Evolutionary conservation across 2,888 invertebrate genomes (phyloP), one percentile per base, ranked within the genome.

Genomic region (Petrolisthes manimaculis): DNA sequence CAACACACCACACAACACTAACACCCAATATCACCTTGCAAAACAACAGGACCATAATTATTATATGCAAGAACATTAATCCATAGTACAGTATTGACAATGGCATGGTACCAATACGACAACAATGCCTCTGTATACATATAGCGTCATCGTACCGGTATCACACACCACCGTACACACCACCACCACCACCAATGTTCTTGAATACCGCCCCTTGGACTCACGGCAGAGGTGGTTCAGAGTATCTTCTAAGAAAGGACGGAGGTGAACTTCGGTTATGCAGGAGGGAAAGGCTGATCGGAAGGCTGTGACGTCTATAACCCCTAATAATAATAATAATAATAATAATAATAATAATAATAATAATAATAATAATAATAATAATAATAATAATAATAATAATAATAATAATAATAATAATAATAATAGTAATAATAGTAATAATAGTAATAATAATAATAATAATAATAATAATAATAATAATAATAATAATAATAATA

Each of bases 241-340:
- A 90, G 83, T 90, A 90, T n/a, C 90, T 84, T n/a, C 90, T 80
- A 24, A 90, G 84, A 61, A 90, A 90, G 54, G 90, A 90, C 2
- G 89, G 89, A 18, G 75, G 75, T 8, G 81, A 71, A 8, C 78
- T 86, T n/a, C 8, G 69, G 51, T 83, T 54, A 51, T 84, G 84
- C 21, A 89, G 82, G 56, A 89, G 83, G 3, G 86, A 84, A 8
- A 90, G 53, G 79, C 90, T 89, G 21, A 87, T 80, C 5, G 84
- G 78, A 81, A 89, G 89, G 56, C 84, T 86, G n/a, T 89, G 84
- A 51, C 89, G 82, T 8, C 85, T 61, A 53, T 77, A 37, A 37
- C 37, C 37, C 2, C 37, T 37, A 37, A 37, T 37, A 2, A 37
- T 37, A 37, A 37, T 37, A 37, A 37, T 37, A 37, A 37, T 37